Evolutionary conservation across 2,888 invertebrate species (phyloP), one percentile per base, ranked within the genome.

Genomic region (Phlogophora meticulosa): DNA sequence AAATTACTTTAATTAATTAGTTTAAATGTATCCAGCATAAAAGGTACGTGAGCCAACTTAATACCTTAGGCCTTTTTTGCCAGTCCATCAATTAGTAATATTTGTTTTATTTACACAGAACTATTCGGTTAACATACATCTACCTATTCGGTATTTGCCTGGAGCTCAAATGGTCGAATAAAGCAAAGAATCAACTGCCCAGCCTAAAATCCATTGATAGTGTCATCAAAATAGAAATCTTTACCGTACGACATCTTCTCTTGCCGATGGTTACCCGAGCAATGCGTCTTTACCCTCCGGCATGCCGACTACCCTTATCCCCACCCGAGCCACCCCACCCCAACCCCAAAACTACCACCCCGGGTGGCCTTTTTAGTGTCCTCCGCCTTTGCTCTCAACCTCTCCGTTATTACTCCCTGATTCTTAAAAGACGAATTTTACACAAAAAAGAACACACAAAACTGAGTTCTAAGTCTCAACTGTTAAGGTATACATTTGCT

Each of bases 281-380:
- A 91, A 89, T 94, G 92, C 85, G 85, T 90, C 90, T 93, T 91
- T 80, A 83, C 87, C 86, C 85, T 85, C 81, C 74, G 71, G 86
- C 74, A 70, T 71, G 74, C 74, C 72, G 82, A 86, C 87, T 86
- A 88, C 85, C 80, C 80, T 82, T 78, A 82, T 82, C 88, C 88
- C 88, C 80, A 81, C 89, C 81, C 70, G 61, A 45, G 73, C 63
- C 67, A 32, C 45, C 83, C 76, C 48, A 57, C 60, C 67, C 80
- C 82, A 76, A 78, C 80, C 82, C 72, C 73, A 80, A 81, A 82
- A 81, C 79, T 73, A 75, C 80, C 73, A 68, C 62, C 78, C 80
- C 68, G 87, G 87, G 87, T 86, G 88, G 90, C 85, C 86, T 92
- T 94, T 94, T 94, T 92, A 92, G 91, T 89, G 83, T 85, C 87